Evolutionary conservation across 2,797 vertebrate species (phyloP).

Genomic region (Sebastes oblongus): DNA sequence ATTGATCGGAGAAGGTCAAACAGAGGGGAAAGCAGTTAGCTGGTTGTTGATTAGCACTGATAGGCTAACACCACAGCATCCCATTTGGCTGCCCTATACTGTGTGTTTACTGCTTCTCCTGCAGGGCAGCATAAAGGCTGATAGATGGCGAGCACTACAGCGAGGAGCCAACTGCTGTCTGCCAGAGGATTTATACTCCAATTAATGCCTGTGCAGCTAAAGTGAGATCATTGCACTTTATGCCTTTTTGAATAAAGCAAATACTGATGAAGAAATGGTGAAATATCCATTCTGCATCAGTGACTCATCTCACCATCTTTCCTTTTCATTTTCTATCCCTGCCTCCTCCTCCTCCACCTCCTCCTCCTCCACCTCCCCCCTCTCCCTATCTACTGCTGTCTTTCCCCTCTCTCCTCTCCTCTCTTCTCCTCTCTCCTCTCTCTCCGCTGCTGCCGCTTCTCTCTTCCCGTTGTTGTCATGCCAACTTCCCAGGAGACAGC

Average conservation of each 20-base stretch:
- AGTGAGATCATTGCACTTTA: neutral
- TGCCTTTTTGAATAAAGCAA: neutral
- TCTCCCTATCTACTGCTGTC: conserved; percentile 36
- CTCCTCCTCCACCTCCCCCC: neutral
- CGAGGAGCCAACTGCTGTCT: conserved; percentile 33
- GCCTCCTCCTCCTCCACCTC: neutral
- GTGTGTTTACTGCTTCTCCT: conserved; percentile 49
- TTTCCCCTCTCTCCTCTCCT: neutral
- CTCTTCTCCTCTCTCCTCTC: neutral
- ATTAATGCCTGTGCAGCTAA: conserved; percentile 25
- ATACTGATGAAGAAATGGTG: neutral
- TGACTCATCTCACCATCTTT: conserved; percentile 16
- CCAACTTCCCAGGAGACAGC: conserved; percentile 86
- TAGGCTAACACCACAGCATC: conserved; percentile 38
- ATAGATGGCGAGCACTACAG: conserved; percentile 15
- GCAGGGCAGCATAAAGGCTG: conserved; percentile 25
- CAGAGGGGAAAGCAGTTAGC: conserved; percentile 66
- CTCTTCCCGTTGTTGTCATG: conserved; percentile 77
- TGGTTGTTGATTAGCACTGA: conserved; percentile 63
- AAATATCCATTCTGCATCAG: neutral
- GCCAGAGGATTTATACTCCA: conserved; percentile 44
- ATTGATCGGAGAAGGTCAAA: conserved; percentile 67
- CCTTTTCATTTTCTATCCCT: conserved; percentile 21
- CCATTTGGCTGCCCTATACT: conserved; percentile 2
- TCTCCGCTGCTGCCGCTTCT: conserved; percentile 30